Evolutionary conservation across 2,888 invertebrate species (phyloP), one percentile per base, ranked within the genome.

Genomic region (Leistus spinibarbis): DNA sequence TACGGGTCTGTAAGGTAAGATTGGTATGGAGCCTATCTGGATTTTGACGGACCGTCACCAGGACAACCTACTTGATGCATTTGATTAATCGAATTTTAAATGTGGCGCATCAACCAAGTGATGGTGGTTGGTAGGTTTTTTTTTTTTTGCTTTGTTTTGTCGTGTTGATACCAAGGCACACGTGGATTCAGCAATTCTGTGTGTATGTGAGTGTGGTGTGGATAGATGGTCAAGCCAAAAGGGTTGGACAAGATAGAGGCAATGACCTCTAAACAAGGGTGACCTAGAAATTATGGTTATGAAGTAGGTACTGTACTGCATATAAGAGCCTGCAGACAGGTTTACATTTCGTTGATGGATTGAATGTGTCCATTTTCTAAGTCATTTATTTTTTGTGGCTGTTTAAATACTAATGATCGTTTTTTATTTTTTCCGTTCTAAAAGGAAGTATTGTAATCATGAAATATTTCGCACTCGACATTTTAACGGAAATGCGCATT

Each of bases 1-100:
- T 60, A 60, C 60, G 17, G 60, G 2, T 20, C 60, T 60, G 60
- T 17, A 5, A 13, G 7, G 7, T 19, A 17, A 16, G 60, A 60
- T 60, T 7, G 17, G 60, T 40, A 13, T 40, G 40, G 13, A 7
- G 13, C 40, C 40, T 40, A 40, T 40, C 40, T 40, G 40, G 13
- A 40, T 40, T 40, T 40, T 40, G 40, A 40, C 40, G 40, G 40
- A 40, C 10, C n/a, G n/a, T n/a, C n/a, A n/a, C n/a, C n/a, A n/a
- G n/a, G n/a, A n/a, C 7, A 2, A 7, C 40, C 7, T 40, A 40
- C 40, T 20, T 60, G 60, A 60, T 23, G 64, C 23, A n/a, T 23
- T 72, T 72, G 72, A 72, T 72, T 72, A 72, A 72, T 72, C 72
- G 65, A 72, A 65, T 72, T 72, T 72, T 72, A 72, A 72, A 72